Conservation (phyloP, 2,797 vertebrate genomes). For the Cuculus canorus region DNA sequence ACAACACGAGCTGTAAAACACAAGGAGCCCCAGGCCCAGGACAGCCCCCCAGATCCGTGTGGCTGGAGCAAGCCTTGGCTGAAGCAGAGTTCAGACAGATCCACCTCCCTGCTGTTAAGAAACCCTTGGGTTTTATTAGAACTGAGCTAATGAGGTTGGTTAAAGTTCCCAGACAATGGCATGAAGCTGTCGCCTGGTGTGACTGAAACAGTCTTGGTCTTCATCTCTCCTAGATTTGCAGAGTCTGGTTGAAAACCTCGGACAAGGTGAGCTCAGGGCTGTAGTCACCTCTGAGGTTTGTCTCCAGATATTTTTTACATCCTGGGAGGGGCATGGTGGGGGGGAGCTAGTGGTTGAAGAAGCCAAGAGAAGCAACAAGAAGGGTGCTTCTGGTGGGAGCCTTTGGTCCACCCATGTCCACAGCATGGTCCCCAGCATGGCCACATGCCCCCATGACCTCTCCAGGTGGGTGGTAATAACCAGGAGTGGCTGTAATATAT, state of each 20-base stretch:
- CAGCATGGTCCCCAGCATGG: background rate
- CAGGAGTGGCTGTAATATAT: background rate
- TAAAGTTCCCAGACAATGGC: background rate
- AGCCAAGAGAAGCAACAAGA: background rate
- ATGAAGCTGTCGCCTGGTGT: background rate
- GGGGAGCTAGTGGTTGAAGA: background rate
- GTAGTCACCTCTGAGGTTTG: background rate
- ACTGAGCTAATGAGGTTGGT: background rate
- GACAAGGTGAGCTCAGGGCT: background rate
- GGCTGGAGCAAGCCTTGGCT: accelerated
- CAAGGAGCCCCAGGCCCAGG: background rate
- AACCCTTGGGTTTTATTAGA: accelerated
- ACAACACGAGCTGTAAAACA: background rate
- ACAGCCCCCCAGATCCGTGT: accelerated
- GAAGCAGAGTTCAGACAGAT: background rate
- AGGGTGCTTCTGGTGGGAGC: background rate
- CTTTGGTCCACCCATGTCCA: background rate
- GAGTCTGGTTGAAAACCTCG: background rate
- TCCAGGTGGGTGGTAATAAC: too few species aligned
- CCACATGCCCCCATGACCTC: background rate
- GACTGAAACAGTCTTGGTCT: background rate
- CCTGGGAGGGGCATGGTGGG: too few species aligned
- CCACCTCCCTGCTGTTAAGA: background rate
- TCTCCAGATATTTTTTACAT: background rate
- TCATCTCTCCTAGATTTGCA: background rate